These are phyloP conservation scores for Podocnemis expansa DNA, from an alignment of 2,113 vertebrate species.

Conservation along the genomic window DNA sequence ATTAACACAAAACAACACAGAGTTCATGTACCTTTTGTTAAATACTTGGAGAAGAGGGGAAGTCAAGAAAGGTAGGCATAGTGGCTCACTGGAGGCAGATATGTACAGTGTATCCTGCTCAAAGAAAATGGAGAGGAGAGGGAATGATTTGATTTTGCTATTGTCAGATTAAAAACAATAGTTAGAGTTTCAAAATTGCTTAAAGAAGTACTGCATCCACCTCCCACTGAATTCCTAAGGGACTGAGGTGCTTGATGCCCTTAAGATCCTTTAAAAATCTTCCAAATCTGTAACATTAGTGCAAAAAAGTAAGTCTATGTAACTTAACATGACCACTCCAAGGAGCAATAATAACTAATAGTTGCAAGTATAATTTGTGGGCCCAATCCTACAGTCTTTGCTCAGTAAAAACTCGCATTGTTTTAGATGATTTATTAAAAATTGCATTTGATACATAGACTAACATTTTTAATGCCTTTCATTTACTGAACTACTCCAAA, in stretches of 20 bases:
- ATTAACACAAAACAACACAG: conserved; percentile 77
- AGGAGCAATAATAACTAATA: conserved; percentile 11
- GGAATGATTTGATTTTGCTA: conserved; percentile 39
- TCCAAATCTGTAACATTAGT: not conserved
- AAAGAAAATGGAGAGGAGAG: conserved; percentile 30
- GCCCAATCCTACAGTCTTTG: accelerated
- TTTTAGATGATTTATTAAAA: too few species aligned
- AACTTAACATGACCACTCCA: not conserved
- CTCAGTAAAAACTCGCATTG: too few species aligned
- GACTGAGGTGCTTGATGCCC: conserved; percentile 1
- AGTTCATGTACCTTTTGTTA: conserved; percentile 77
- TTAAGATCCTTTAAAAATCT: not conserved
- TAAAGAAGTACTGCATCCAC: not conserved
- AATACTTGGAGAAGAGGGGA: conserved; percentile 79
- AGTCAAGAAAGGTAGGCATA: conserved; percentile 79
- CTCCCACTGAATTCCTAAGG: not conserved
- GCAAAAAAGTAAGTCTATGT: too few species aligned
- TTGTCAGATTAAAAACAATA: conserved; percentile 33
- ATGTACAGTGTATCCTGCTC: conserved; percentile 41
- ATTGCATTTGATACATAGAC: not conserved
- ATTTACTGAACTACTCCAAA: conserved; percentile 19
- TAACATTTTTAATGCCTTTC: not conserved
- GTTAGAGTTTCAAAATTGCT: conserved; percentile 11
- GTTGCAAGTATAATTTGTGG: not conserved
- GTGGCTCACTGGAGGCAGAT: conserved; percentile 67